Percentiles rank a stretch among this genome's conserved stretches.
phyloP scores from a whole-genome alignment of 2,888 invertebrate genomes.

The Melikaiella ostensackeni region DNA sequence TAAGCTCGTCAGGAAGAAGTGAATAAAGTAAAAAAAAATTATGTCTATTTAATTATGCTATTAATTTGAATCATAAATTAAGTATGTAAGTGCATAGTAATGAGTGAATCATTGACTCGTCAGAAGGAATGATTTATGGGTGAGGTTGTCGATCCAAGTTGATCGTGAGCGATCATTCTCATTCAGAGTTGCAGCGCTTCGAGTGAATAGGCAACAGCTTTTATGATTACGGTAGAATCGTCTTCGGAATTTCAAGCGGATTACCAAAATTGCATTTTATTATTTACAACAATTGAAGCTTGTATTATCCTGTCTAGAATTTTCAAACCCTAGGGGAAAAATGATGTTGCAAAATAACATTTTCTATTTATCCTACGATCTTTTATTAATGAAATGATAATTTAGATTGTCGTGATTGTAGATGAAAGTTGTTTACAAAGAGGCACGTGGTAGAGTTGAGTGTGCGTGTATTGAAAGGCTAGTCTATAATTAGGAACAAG shows the following conservation, averaged over 20 bases:
- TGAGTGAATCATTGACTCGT: neutral
- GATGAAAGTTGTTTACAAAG: slow-evolving; percentile 1
- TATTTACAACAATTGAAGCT: neutral
- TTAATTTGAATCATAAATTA: neutral
- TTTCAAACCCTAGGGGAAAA: neutral
- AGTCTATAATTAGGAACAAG: slow-evolving; percentile 26
- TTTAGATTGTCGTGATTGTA: neutral
- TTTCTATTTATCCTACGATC: neutral
- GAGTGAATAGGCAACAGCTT: neutral
- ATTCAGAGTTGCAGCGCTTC: neutral
- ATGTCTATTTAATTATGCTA: neutral
- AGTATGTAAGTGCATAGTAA: neutral
- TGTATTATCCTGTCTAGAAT: neutral
- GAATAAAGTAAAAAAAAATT: neutral
- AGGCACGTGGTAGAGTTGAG: slow-evolving; percentile 20
- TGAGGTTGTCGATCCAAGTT: neutral
- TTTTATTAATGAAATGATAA: slow-evolving; percentile 1
- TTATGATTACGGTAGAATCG: neutral
- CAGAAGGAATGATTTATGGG: neutral
- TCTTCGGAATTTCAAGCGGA: neutral
- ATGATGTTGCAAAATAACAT: neutral
- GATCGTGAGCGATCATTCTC: neutral
- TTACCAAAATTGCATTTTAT: neutral
- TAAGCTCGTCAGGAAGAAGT: neutral
- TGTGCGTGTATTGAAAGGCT: slow-evolving; percentile 17